Evolutionary conservation across 2,113 vertebrate species (phyloP), one percentile per base, ranked within the genome.

Genomic region (Gymnarchus niloticus): DNA sequence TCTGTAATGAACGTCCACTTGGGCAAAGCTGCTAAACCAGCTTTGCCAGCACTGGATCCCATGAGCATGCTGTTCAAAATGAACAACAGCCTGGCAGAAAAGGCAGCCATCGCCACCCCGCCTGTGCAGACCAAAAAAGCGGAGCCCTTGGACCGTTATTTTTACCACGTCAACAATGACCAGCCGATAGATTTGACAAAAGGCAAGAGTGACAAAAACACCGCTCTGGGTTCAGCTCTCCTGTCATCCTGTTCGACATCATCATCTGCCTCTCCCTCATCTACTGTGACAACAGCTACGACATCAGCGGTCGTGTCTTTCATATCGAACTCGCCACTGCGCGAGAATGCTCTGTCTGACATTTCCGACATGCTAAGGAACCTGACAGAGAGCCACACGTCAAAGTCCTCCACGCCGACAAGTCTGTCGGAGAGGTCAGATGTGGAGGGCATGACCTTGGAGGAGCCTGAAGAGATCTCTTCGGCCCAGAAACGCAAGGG

Each of bases 1-100:
- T 99, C 98, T 1, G 97, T 99, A 92, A 99, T 99, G 98, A 99
- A 99, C 92, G 96, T 99, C 92, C 98, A 99, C 93, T 94, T 99
- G 89, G 98, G 97, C 87, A 99, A 99, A 94, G 98, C 97, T 19
- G 98, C 98, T 90, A 99, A 99, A 91, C 98, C 98, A 0, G 96
- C 97, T n/a, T 92, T 97, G 91, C 96, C 98, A 0, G 94, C 96
- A 83, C 94, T 99, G 84, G 98, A 99, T 93, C 98, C 98, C 89
- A 96, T 99, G 96, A 99, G 97, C 91, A 97, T 99, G 95, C 96
- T 99, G 56, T 98, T 98, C 89, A 98, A 97, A 93, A 98, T 99
- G 93, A 99, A 96, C 93, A 98, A 99, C 91, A 98, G 96, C 93
- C 95, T 99, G 94, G 97, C 97, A 0, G 98, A 99, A 91, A 98